Conservation (phyloP, 2,888 invertebrate species). For the Doris montereyensis region DNA sequence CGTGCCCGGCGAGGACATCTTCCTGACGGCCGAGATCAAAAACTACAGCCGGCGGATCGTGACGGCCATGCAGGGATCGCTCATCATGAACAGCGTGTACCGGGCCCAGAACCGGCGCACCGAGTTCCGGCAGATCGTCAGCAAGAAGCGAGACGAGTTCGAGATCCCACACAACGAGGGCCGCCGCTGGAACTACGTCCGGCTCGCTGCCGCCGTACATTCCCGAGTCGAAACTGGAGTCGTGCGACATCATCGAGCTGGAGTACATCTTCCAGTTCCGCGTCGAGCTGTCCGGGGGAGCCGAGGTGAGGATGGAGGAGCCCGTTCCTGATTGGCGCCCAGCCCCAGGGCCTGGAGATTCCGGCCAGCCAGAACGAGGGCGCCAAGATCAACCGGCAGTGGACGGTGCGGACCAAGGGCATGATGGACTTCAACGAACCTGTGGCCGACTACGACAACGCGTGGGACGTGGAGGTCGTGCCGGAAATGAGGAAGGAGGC, state of each 20-base stretch:
- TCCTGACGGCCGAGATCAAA: constrained; percentile 66
- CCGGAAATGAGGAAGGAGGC: constrained; percentile 55
- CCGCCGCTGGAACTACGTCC: constrained; percentile 68
- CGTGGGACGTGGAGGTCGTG: constrained; percentile 35
- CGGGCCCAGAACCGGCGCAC: constrained; percentile 62
- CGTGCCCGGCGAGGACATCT: constrained; percentile 70
- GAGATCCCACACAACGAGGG: constrained; percentile 67
- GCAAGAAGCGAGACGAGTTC: constrained; percentile 69
- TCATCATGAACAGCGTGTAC: constrained; percentile 68
- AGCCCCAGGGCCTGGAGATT: constrained; percentile 54
- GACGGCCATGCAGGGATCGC: constrained; percentile 62
- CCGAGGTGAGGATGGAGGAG: constrained; percentile 61
- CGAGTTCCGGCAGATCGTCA: constrained; percentile 65
- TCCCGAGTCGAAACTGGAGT: constrained; percentile 69
- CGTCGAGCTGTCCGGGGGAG: constrained; percentile 65
- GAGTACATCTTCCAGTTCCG: constrained; percentile 67
- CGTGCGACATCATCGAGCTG: constrained; percentile 72
- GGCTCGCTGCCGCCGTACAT: constrained; percentile 70
- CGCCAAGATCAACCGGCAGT: constrained; percentile 53
- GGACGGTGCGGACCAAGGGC: constrained; percentile 53
- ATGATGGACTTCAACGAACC: constrained; percentile 4
- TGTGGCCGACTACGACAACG: constrained; percentile 17
- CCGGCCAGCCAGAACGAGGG: constrained; percentile 45
- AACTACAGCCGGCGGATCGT: constrained; percentile 63
- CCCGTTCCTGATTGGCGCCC: constrained; percentile 66